These are phyloP conservation scores for Rhadina sibilatrix DNA, from an alignment of 2,113 vertebrate species.

Conservation along the genomic window DNA sequence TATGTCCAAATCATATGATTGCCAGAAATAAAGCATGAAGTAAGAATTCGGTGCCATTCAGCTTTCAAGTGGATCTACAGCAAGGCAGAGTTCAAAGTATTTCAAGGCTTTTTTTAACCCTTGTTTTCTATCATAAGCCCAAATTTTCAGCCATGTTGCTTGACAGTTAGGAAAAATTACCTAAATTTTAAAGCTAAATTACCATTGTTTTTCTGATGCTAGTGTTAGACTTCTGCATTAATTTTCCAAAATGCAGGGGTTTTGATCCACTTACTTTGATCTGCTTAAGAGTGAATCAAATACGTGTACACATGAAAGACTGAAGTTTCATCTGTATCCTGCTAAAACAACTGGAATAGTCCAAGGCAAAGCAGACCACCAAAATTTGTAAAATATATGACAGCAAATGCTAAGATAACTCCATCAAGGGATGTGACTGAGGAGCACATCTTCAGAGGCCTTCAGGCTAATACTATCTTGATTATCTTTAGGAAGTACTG, in stretches of 20 bases:
- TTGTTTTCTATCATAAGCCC: not conserved
- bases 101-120: not conserved
- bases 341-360: not conserved
- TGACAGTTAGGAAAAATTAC: not conserved
- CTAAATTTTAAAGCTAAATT: not conserved
- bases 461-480: not conserved
- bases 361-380: not conserved
- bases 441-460: not conserved
- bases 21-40: not conserved
- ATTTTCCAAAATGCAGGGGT: not conserved
- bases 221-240: not conserved
- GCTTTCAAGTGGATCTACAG: not conserved
- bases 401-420: not conserved
- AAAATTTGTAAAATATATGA: not conserved
- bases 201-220: not conserved
- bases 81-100: not conserved
- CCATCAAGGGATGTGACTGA: not conserved
- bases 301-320: not conserved
- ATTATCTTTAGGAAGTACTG: not conserved
- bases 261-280: not conserved
- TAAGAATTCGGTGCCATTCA: not conserved
- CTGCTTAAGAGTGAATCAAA: not conserved
- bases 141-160: not conserved
- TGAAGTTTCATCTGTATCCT: not conserved
- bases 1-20: not conserved